Conservation (phyloP, 2,113 vertebrate species). For the Sceloporus tristichus region DNA sequence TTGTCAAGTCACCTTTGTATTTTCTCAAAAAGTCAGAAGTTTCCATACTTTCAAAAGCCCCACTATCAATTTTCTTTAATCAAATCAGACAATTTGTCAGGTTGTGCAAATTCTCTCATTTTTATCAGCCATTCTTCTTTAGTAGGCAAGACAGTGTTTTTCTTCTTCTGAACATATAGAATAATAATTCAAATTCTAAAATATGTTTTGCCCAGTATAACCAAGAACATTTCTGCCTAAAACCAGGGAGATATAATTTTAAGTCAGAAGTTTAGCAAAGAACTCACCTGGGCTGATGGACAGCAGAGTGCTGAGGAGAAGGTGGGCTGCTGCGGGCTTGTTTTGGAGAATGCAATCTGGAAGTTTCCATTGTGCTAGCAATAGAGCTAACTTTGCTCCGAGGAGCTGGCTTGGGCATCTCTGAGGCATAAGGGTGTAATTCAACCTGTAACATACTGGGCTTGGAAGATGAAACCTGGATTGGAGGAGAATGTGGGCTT, state of each 20-base stretch:
- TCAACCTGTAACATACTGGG: neutral
- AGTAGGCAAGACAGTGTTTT: too few species aligned
- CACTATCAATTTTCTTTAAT: too few species aligned
- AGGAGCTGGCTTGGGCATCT: neutral
- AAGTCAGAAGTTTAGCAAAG: neutral
- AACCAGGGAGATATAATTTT: neutral
- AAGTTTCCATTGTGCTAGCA: fast-evolving
- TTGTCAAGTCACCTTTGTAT: too few species aligned
- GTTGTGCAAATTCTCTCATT: too few species aligned
- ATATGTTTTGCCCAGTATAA: neutral
- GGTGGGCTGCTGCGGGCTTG: conserved; percentile 9
- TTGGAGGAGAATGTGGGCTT: neutral
- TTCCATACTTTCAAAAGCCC: too few species aligned
- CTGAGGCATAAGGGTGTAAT: neutral
- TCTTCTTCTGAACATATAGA: neutral
- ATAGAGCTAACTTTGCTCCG: neutral
- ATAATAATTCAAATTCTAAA: neutral
- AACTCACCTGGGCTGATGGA: fast-evolving
- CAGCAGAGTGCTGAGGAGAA: neutral
- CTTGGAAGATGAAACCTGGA: conserved; percentile 29
- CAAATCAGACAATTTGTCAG: too few species aligned
- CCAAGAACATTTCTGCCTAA: neutral
- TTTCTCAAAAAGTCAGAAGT: too few species aligned
- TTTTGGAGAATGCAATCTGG: neutral
- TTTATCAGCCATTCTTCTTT: too few species aligned